Evolutionary conservation across 1,140 invertebrate genomes (phyloP), one percentile per base, ranked within the genome.

Genomic region (Sinella curviseta): DNA sequence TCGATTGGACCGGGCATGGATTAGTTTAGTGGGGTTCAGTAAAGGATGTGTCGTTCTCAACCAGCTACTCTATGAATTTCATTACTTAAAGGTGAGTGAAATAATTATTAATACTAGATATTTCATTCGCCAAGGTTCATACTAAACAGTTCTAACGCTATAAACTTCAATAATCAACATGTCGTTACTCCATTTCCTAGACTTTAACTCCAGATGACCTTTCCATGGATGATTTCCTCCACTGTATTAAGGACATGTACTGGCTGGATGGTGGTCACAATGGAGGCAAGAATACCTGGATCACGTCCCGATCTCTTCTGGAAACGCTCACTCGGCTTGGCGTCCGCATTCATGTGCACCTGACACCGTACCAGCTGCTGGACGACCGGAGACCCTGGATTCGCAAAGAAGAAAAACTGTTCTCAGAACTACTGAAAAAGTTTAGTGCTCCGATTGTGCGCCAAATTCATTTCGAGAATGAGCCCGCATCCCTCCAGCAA

Each of bases 31-130:
- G 81, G 95, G 94, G 0, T 97, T 97, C 86, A 96, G 94, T 86
- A 97, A 97, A 90, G 95, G 95, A 55, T 96, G 94, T 87, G 93
- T 95, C 60, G 94, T 96, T 76, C 89, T 97, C 77, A 97, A 96
- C 89, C 95, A 96, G 88, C 89, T 96, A 82, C 89, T 96, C 36
- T 92, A 94, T 85, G 94, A 96, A 86, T 92, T 95, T 86, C 90
- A 93, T 85, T 91, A 92, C 86, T 87, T 91, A 28, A 90, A 92
- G 75, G 77, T 83, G 28, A 8, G 65, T 24, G n/a, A n/a, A n/a
- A n/a, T n/a, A n/a, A n/a, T n/a, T n/a, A n/a, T n/a, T n/a, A n/a
- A n/a, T n/a, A n/a, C n/a, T n/a, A n/a, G n/a, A n/a, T n/a, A n/a
- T n/a, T n/a, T n/a, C n/a, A n/a, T n/a, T n/a, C n/a, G n/a, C n/a